Evolutionary conservation across 2,888 invertebrate genomes (phyloP), one percentile per base, ranked within the genome.

Genomic region (Omphaloscelis lunosa): DNA sequence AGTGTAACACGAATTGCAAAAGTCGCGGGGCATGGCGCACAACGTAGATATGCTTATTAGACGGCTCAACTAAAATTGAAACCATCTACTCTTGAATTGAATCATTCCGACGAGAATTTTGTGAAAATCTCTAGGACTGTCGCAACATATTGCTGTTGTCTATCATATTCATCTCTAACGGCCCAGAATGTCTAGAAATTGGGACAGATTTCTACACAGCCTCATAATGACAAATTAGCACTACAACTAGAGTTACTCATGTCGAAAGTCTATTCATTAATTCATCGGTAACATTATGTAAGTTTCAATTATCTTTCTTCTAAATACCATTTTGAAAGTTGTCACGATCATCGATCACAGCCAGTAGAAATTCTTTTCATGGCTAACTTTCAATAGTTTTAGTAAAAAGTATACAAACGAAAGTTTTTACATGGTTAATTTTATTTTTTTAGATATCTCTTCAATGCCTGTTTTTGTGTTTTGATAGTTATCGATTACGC

Each of bases 1-100:
- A 92, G 87, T 92, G 93, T 92, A 92, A 90, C 91, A 91, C 90
- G 88, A 92, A 93, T 93, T 93, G 92, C 93, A 93, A 93, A 92
- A 93, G 89, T 90, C 88, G 88, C 88, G 89, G 85, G 87, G 90
- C 89, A 90, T 90, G 87, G 89, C 88, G 88, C 84, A 86, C 83
- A 77, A 86, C 87, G 79, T 82, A n/a, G 34, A 39, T 39, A 87
- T 87, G 86, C 65, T 85, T 88, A 85, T 89, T 90, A 90, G 89
- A 90, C 90, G 82, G 78, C 82, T 83, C 75, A 27, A 84, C 61
- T 51, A 45, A 66, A 66, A 74, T 58, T 58, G 41, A 41, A 79
- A 63, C 39, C 66, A 59, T 53, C 53, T 53, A 56, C 23, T 56
- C 62, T 41, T 41, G 8, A 27, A 41, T 67, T 58, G 20, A 82